Percentiles rank a stretch among this genome's conserved stretches.
phyloP scores from a whole-genome alignment of 2,113 vertebrate species.

The Origma solitaria region DNA sequence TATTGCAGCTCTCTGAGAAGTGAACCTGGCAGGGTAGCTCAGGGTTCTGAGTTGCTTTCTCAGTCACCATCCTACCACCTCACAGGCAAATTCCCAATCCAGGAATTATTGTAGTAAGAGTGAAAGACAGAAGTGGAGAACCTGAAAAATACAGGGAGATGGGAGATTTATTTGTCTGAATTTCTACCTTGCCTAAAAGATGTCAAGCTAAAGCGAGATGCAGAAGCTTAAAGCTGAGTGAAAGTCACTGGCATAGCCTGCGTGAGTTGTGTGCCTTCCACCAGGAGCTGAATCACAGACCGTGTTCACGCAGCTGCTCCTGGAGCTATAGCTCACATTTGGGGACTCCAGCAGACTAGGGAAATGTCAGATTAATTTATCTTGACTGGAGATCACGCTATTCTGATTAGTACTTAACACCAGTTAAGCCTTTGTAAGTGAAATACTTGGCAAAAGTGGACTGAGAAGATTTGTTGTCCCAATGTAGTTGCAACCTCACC shows the following conservation, averaged over 20 bases:
- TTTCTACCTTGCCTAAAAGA: background rate
- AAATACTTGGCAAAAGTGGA: background rate
- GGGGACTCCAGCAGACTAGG: background rate
- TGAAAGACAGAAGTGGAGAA: background rate
- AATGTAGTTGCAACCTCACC: background rate
- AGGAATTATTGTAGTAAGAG: rapidly evolving
- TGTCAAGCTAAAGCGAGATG: background rate
- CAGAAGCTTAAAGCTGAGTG: rapidly evolving
- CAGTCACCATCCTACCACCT: background rate
- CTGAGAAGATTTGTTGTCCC: background rate
- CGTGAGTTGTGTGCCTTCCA: rapidly evolving
- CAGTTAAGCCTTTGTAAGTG: background rate
- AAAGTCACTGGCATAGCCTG: background rate
- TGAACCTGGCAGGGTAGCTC: background rate
- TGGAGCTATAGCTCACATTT: background rate
- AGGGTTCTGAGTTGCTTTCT: background rate
- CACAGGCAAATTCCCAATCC: background rate
- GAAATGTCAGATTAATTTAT: background rate
- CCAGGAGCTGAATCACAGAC: background rate
- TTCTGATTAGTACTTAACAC: background rate
- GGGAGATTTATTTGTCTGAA: background rate
- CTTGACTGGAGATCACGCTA: background rate
- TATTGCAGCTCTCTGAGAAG: background rate
- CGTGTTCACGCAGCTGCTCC: background rate
- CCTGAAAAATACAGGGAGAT: background rate